Evolutionary conservation across 2,113 vertebrate genomes (phyloP), one percentile per base, ranked within the genome.

Genomic region (Psittacara wagleri): DNA sequence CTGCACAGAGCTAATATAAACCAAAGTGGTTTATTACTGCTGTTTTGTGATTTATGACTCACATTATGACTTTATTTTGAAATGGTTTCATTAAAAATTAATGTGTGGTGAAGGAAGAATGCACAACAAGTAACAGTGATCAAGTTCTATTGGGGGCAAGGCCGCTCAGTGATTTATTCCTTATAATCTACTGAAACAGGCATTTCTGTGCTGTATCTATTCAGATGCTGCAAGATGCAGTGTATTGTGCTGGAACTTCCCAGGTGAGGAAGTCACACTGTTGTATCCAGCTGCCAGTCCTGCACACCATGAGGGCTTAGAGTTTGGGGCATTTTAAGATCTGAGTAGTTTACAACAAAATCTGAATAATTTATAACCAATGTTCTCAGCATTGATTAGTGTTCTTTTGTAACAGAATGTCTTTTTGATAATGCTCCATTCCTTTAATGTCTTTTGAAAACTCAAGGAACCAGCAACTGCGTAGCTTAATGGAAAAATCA

Each of bases 41-140:
- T 29, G 59, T 97, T 97, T 95, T 59, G 94, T 98, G 98, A 98
- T 98, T 98, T 98, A 98, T 97, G 98, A 55, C 89, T 95, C 97
- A 54, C 98, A 98, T 98, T 97, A 98, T 96, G 97, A 95, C 91
- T 96, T 98, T 97, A 85, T 92, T 96, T 98, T 98, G 97, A 98
- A 98, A 98, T 97, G 97, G 91, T 95, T 73, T 72, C 95, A 98
- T 98, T 93, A 98, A 98, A 98, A 98, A 98, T 98, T 98, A 97
- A 98, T 96, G 74, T 94, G 98, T 94, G 98, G 97, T 86, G 48
- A 83, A 68, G 95, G 95, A 62, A 96, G 96, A 90, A 96, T 94
- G 97, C 95, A 96, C 95, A 95, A 83, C 82, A 49, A 93, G 97
- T 57, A 96, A 76, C 86, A 94, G 84, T 9, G 84, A 95, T 94